phyloP scores from a whole-genome alignment of 2,797 vertebrate species.

The Cephalopachus bancanus region DNA sequence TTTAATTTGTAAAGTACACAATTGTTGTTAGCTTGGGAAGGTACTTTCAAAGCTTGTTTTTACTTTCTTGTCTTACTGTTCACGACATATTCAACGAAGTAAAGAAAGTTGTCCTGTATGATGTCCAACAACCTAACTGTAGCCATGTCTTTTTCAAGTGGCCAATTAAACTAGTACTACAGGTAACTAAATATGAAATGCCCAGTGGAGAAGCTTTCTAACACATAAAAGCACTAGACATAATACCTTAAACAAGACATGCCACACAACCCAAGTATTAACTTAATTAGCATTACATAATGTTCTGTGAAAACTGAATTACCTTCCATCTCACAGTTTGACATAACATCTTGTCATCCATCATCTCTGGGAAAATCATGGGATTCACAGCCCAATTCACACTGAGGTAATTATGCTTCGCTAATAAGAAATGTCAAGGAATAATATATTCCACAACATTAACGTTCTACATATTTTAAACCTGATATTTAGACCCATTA shows the following conservation, averaged over 20 bases:
- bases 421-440: conserved; percentile 83
- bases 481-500: conserved; percentile 62
- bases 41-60: neutral
- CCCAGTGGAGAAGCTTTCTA: conserved; percentile 20
- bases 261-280: conserved; percentile 81
- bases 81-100: neutral
- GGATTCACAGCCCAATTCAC: conserved; percentile 76
- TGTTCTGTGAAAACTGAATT: conserved; percentile 86
- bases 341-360: conserved; percentile 86
- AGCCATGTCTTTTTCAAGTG: neutral
- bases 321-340: conserved; percentile 83
- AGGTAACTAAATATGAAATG: neutral
- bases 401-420: conserved; percentile 81
- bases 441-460: conserved; percentile 69
- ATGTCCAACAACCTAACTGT: neutral
- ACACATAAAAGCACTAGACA: conserved; percentile 68
- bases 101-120: neutral
- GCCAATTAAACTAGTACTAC: neutral
- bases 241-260: conserved; percentile 69
- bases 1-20: neutral
- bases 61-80: neutral
- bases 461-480: conserved; percentile 70
- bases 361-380: conserved; percentile 81
- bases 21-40: neutral
- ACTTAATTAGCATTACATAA: conserved; percentile 84